Conservation (phyloP, 2,113 vertebrate genomes). For the Myotis davidii region DNA sequence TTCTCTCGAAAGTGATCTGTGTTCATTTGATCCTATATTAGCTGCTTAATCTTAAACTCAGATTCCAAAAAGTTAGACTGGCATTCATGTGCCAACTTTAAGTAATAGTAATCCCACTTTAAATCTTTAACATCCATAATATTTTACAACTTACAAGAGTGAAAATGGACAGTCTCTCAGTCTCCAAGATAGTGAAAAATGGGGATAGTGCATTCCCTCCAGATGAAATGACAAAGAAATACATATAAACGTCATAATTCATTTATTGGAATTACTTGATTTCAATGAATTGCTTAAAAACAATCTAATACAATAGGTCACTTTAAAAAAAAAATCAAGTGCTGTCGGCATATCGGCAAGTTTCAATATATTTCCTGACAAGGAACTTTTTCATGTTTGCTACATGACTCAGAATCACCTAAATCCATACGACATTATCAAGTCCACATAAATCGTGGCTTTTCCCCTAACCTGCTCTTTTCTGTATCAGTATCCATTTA, state of each 20-base stretch:
- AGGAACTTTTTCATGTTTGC: background rate
- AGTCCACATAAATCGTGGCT: background rate
- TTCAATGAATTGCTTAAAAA: constrained; percentile 5
- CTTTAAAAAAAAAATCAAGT: background rate
- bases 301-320: background rate
- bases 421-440: background rate
- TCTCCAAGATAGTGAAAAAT: background rate
- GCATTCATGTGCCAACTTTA: background rate
- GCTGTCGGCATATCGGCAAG: background rate
- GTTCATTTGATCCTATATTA: background rate
- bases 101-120: constrained; percentile 11
- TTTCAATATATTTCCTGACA: background rate
- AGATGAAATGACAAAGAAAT: constrained; percentile 20
- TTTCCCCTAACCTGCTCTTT: background rate
- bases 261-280: constrained; percentile 26
- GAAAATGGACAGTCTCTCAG: background rate
- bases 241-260: background rate
- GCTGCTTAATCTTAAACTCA: constrained; percentile 28
- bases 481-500: background rate
- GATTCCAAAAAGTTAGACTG: constrained; percentile 15
- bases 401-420: constrained; percentile 31
- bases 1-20: constrained; percentile 34
- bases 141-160: constrained; percentile 49
- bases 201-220: background rate
- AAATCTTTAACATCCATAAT: background rate